phyloP scores from a whole-genome alignment of 1,140 invertebrate species.

The Chionoecetes opilio region DNA sequence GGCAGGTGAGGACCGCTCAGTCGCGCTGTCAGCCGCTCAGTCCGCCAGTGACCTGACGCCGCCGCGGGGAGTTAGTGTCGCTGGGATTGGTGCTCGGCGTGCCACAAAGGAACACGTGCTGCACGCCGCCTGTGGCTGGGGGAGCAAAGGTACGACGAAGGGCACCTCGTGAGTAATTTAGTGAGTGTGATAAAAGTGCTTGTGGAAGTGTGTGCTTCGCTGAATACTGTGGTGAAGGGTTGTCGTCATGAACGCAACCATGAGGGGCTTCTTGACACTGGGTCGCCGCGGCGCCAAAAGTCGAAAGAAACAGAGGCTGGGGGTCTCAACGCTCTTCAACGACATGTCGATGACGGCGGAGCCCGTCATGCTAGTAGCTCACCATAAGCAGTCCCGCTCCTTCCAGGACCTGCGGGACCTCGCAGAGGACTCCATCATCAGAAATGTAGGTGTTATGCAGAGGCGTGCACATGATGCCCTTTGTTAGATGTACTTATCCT shows the following conservation, averaged over 20 bases:
- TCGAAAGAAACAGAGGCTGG: neutral
- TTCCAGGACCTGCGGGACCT: neutral
- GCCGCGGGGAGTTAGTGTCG: neutral
- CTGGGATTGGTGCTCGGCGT: neutral
- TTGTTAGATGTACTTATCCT: neutral
- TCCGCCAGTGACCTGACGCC: neutral
- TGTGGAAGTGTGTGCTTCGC: neutral
- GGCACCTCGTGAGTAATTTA: neutral
- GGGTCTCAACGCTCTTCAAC: neutral
- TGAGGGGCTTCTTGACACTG: conserved; percentile 37
- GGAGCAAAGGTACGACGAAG: neutral
- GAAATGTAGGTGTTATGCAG: neutral
- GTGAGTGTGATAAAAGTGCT: conserved; percentile 1
- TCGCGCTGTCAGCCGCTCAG: neutral
- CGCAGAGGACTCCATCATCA: neutral
- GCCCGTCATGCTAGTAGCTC: neutral
- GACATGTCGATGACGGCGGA: neutral
- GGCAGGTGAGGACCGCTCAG: neutral
- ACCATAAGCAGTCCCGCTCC: neutral
- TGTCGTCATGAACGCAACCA: conserved; percentile 22
- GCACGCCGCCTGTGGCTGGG: neutral
- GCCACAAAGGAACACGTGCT: neutral
- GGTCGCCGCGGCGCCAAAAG: conserved; percentile 23
- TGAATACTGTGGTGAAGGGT: neutral
- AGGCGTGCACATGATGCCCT: neutral